Evolutionary conservation across 2,888 invertebrate genomes (phyloP).

Genomic region (Lucinisca nassula): DNA sequence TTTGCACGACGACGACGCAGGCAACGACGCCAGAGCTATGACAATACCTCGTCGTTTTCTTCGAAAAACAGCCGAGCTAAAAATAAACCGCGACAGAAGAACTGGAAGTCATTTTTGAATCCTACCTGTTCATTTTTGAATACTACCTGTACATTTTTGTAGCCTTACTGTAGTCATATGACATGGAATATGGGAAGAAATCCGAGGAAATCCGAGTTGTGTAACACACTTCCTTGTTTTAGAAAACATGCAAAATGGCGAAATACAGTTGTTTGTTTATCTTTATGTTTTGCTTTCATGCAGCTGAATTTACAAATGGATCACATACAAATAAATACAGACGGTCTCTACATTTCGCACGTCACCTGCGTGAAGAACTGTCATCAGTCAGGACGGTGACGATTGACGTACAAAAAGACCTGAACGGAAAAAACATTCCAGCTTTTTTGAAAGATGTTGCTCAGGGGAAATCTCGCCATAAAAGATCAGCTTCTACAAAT

Average conservation of each 20-base stretch:
- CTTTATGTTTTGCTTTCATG: slow-evolving; percentile 37
- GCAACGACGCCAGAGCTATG: no score
- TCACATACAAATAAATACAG: slow-evolving; percentile 4
- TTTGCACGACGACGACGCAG: no score
- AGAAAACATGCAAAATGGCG: slow-evolving; percentile 50
- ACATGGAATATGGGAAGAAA: background rate
- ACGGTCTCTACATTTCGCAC: slow-evolving; percentile 48
- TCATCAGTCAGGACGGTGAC: background rate
- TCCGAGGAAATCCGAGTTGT: background rate
- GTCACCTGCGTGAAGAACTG: slow-evolving; percentile 25
- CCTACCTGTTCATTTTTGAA: no score
- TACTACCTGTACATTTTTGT: no score
- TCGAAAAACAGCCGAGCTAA: no score
- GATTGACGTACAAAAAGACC: background rate
- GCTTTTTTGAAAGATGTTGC: slow-evolving; percentile 26
- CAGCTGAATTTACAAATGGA: slow-evolving; percentile 15
- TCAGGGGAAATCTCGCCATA: background rate
- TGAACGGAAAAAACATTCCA: slow-evolving; percentile 28
- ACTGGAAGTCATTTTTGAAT: no score
- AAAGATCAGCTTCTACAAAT: background rate
- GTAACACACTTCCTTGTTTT: slow-evolving; percentile 1
- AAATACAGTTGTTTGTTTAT: slow-evolving; percentile 29
- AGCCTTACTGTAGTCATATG: background rate
- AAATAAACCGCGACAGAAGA: no score
- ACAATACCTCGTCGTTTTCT: no score